Conservation (phyloP, 1,140 invertebrate genomes). For the Drosophila saltans region DNA sequence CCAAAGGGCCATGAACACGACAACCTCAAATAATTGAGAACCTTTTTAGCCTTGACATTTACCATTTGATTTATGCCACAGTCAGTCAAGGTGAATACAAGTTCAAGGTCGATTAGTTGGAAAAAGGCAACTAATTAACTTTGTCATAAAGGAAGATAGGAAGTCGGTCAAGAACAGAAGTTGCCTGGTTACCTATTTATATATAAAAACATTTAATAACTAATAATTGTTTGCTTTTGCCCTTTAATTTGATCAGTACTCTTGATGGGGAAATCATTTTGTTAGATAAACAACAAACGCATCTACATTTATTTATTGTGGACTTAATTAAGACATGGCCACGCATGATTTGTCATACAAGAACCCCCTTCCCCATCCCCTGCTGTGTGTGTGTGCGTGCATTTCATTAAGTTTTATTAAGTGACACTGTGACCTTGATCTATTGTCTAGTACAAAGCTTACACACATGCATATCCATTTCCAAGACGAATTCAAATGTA, state of each 20-base stretch:
- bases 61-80: neutral
- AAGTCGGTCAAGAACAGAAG: too few relatives aligned
- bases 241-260: too few relatives aligned
- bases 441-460: neutral
- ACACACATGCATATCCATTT: constrained; percentile 22
- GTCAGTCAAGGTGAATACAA: neutral
- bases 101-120: neutral
- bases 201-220: too few relatives aligned
- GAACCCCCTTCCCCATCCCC: neutral
- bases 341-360: constrained; percentile 37
- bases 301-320: constrained; percentile 30
- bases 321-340: constrained; percentile 14
- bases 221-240: too few relatives aligned
- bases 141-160: neutral
- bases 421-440: constrained; percentile 15
- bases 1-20: neutral
- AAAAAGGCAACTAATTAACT: neutral
- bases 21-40: constrained; percentile 4
- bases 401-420: neutral
- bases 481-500: constrained; percentile 15
- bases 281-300: constrained; percentile 28
- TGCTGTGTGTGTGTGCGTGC: neutral
- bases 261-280: neutral
- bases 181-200: too few relatives aligned
- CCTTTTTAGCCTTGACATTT: constrained; percentile 7